Conservation (phyloP, 2,113 vertebrate genomes). For the human (Homo sapiens) region GRCh38 chr7:4271501-4272000, state of each 20-base stretch:
- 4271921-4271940: too few species aligned
- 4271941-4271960: neutral
- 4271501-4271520: neutral
- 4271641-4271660: neutral
- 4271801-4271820: neutral
- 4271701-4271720: neutral
- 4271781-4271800: fast-evolving
- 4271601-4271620: neutral
- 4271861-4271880: neutral
- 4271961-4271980: neutral
- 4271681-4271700: neutral
- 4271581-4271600: neutral
- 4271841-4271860: fast-evolving
- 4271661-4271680: neutral
- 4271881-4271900: neutral
- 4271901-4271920: fast-evolving
- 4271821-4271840: neutral
- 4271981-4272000: neutral
- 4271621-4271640: fast-evolving
- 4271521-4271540: neutral
- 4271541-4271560: too few species aligned
- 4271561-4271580: fast-evolving
- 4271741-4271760: too few species aligned
- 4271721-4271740: neutral
- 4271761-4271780: too few species aligned